phyloP scores from a whole-genome alignment of 2,113 vertebrate species.

The Ginglymostoma cirratum region DNA sequence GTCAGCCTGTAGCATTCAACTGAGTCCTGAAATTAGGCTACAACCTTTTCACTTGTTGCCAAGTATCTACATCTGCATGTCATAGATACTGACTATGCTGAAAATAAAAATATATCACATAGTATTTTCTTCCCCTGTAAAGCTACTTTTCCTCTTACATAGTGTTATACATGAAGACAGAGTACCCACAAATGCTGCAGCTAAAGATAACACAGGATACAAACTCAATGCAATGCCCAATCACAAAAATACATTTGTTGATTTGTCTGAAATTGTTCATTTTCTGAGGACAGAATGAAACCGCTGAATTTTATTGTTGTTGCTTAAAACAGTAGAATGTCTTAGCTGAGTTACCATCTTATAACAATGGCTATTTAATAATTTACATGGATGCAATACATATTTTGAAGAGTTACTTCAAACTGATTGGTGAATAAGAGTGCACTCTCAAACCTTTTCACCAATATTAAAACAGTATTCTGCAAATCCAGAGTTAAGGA shows the following conservation, averaged over 20 bases:
- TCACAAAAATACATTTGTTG: neutral
- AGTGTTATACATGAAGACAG: neutral
- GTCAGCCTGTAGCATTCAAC: neutral
- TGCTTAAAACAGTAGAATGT: neutral
- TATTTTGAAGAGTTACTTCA: neutral
- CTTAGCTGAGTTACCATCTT: neutral
- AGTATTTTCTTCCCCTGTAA: neutral
- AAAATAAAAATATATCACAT: neutral
- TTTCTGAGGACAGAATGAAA: neutral
- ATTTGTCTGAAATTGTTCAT: neutral
- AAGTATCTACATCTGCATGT: neutral
- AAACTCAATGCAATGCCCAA: neutral
- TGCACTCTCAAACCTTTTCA: neutral
- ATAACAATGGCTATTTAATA: neutral
- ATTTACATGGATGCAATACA: neutral
- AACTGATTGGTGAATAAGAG: neutral
- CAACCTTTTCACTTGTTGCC: neutral
- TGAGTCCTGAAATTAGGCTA: neutral
- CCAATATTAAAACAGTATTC: neutral
- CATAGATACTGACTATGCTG: neutral
- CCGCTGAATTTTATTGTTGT: neutral
- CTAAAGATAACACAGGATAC: neutral
- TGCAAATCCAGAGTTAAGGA: neutral
- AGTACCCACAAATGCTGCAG: neutral
- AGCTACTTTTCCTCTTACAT: neutral